These are phyloP conservation scores for Pardosa pseudoannulata DNA, from an alignment of 2,888 invertebrate species.

Conservation along the genomic window DNA sequence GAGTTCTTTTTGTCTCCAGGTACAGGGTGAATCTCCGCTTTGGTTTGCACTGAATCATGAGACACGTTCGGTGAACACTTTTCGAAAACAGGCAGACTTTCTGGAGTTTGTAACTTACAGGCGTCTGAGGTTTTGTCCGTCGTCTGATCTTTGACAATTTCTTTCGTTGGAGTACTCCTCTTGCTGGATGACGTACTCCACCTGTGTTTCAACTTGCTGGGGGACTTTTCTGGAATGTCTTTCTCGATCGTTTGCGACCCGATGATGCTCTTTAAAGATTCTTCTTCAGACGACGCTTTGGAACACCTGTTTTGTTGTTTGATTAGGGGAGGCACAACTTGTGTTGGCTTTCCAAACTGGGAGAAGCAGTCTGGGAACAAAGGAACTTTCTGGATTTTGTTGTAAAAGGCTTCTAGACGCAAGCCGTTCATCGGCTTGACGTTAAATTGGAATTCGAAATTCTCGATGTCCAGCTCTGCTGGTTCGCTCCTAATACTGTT, in stretches of 20 bases:
- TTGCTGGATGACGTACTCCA: conserved; percentile 50
- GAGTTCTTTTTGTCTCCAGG: conserved; percentile 34
- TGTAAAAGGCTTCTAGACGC: conserved; percentile 68
- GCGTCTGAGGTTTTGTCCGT: conserved; percentile 11
- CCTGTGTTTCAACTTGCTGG: conserved; percentile 38
- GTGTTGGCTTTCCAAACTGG: conserved; percentile 70
- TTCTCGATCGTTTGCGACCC: conserved; percentile 20
- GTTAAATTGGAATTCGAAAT: conserved; percentile 63
- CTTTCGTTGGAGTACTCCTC: conserved; percentile 24
- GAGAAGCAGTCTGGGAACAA: conserved; percentile 61
- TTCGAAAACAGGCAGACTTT: conserved; percentile 27
- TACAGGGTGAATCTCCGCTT: neutral
- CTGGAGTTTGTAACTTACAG: conserved; percentile 9
- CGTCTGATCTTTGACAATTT: conserved; percentile 21
- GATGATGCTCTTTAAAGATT: conserved; percentile 37
- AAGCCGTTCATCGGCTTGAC: conserved; percentile 65
- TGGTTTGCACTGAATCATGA: conserved; percentile 17
- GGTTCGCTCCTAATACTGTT: conserved; percentile 68
- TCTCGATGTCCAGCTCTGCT: conserved; percentile 63
- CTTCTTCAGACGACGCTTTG: conserved; percentile 34
- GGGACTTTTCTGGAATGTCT: conserved; percentile 38
- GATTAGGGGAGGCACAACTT: conserved; percentile 68
- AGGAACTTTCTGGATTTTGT: conserved; percentile 71
- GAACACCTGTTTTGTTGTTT: conserved; percentile 41
- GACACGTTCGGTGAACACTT: conserved; percentile 9